Evolutionary conservation across 1,140 invertebrate species (phyloP).

Genomic region (Drosophila ironensis): DNA sequence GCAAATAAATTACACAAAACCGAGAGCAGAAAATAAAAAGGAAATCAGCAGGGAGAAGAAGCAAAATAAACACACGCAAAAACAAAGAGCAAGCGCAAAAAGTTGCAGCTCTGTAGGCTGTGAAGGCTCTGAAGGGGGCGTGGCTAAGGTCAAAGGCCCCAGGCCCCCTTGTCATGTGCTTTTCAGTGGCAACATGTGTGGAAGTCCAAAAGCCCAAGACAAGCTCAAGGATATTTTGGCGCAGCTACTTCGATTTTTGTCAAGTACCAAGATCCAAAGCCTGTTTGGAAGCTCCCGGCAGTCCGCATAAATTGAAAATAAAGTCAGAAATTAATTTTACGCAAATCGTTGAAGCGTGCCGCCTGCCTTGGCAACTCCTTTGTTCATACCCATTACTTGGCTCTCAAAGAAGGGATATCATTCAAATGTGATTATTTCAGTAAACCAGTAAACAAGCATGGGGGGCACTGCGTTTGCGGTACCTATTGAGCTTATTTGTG

Average conservation of each 20-base stretch:
- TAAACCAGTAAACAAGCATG: too few relatives aligned
- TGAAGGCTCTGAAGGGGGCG: not conserved
- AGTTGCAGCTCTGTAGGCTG: conserved; percentile 18
- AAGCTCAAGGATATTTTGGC: too few relatives aligned
- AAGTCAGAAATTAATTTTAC: not conserved
- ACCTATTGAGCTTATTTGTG: too few relatives aligned
- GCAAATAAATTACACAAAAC: conserved; percentile 76
- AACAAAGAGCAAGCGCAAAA: conserved; percentile 36
- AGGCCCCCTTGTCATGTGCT: conserved; percentile 1
- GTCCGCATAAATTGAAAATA: not conserved
- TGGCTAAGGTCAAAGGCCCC: conserved; percentile 31
- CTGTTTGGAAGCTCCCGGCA: too few relatives aligned
- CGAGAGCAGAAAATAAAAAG: conserved; percentile 27
- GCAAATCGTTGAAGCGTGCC: not conserved
- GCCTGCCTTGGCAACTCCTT: not conserved
- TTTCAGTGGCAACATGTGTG: too few relatives aligned
- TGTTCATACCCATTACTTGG: not conserved
- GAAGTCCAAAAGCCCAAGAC: too few relatives aligned
- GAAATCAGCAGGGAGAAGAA: conserved; percentile 11
- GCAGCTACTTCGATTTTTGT: too few relatives aligned
- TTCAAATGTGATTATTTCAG: too few relatives aligned
- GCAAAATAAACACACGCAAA: too few relatives aligned
- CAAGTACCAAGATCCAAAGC: too few relatives aligned
- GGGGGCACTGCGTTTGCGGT: too few relatives aligned
- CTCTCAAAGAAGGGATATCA: too few relatives aligned